Evolutionary conservation across 2,113 vertebrate species (phyloP), one percentile per base, ranked within the genome.

Genomic region (Pithys albifrons): DNA sequence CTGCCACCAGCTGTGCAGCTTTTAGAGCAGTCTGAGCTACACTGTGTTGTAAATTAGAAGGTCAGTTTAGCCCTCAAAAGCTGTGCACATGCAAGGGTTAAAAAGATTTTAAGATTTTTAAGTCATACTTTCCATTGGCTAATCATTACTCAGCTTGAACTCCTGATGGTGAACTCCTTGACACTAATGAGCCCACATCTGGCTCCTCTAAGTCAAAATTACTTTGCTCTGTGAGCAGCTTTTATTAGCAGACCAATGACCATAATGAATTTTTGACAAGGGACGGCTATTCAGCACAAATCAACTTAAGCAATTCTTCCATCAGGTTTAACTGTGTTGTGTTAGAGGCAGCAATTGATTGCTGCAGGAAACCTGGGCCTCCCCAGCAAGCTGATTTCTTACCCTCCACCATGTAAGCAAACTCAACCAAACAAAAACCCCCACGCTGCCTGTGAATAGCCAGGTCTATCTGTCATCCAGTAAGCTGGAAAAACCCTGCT

Each of bases 301-400:
- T 95, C 76, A 86, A 88, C 93, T 93, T 88, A 87, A 89, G 80
- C 41, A 85, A 74, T 88, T 89, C 88, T 79, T 75, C 94, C 87
- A 72, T 76, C 70, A 19, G 70, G 46, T 75, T 41, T 66, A 70
- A 72, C 88, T 65, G 79, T 69, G 76, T 72, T 71, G 89, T 91
- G 74, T 92, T 93, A 96, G 93, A 93, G 95, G 95, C 95, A 86
- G 79, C 91, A 86, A 97, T 4, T 83, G 92, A 97, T 86, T 91
- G 52, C 66, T 45, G 76, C 91, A 82, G 74, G 84, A 97, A 91
- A 88, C 79, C 51, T 73, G 16, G 14, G 0, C 48, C 74, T 85
- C 49, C 43, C 43, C 80, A 62, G 71, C 84, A 88, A 73, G 58
- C 54, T 52, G 18, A 29, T 57, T 72, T 73, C 75, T 85, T 22